Percentiles rank a stretch among this genome's conserved stretches.
Conservation (phyloP, 2,113 vertebrate genomes). For the Colossoma macropomum region DNA sequence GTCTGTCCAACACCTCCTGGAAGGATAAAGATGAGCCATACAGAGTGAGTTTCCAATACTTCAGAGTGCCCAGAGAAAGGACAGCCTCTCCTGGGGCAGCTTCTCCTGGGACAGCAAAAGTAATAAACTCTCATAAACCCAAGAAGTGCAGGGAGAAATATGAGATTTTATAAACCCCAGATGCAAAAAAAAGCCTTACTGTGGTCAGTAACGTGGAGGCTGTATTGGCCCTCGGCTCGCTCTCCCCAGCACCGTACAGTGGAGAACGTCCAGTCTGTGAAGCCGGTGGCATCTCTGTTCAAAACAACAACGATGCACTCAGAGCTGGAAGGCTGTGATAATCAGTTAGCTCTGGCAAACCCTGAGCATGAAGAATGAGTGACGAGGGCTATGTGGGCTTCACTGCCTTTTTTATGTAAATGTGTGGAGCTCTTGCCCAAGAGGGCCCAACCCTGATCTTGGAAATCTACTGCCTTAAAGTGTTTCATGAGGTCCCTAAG, state of each 20-base stretch:
- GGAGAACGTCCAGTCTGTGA: constrained; percentile 95
- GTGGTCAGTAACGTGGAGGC: constrained; percentile 82
- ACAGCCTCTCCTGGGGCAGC: constrained; percentile 67
- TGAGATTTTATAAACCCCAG: neutral
- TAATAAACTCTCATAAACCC: neutral
- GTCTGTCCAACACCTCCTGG: constrained; percentile 82
- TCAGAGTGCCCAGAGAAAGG: constrained; percentile 74
- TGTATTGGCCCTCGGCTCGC: constrained; percentile 84
- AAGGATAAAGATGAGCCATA: constrained; percentile 90
- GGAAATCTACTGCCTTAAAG: neutral
- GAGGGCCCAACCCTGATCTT: neutral
- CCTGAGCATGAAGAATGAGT: neutral
- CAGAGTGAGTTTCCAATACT: constrained; percentile 87
- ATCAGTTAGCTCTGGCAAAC: neutral
- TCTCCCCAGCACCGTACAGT: constrained; percentile 97
- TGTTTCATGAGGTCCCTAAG: neutral
- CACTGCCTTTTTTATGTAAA: neutral
- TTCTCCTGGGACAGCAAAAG: constrained; percentile 67
- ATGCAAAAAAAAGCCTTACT: constrained; percentile 71
- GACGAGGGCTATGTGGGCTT: neutral
- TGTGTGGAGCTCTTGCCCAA: neutral
- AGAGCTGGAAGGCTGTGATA: neutral
- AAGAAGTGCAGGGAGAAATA: too few species aligned
- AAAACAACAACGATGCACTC: neutral
- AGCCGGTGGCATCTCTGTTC: constrained; percentile 83